Base-by-base conservation (phyloP, 1,140 invertebrate genomes). In the Bombus waltoni region DNA sequence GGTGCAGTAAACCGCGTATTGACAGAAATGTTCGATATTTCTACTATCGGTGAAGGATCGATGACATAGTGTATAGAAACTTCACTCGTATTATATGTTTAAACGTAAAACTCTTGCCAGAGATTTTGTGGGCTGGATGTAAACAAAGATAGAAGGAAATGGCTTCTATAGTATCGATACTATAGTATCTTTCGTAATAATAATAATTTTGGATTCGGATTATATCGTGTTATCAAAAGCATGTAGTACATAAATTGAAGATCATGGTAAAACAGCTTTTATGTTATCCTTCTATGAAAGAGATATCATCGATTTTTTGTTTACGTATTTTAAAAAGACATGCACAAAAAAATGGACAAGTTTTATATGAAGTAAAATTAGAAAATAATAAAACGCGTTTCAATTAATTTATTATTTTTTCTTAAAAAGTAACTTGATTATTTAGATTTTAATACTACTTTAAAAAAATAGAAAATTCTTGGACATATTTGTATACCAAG, bases 11-110 rank as follows among this genome's bases (percentile, higher is more conserved):
- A 71, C 71, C 47, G 15, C 22, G 65, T 44, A 71, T 32, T 35
- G n/a, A 44, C 42, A 25, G 68, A 57, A 53, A 85, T 53, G 53
- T 71, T 79, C 44, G 74, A 79, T 59, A 72, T 62, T 77, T 42
- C 28, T n/a, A 44, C 13, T n/a, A 44, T 44, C 68, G 53, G 3
- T 4, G 28, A n/a, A 42, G 47, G 22, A 68, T 83, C 72, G 38
- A 76, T 35, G 32, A 66, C 22, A 25, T 6, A 38, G 1, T 32
- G 28, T 18, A 15, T 53, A 22, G 47, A 53, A 53, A 22, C 6
- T 53, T 53, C 47, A 22, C 47, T 53, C 47, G 47, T 53, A 53
- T 22, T 53, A 53, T 53, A 53, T 2, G 47, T 22, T 53, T 22
- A 53, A 53, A 53, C 18, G 4, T n/a, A 25, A 62, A 76, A 62